Conservation (phyloP, 1,140 invertebrate species). For the Trialeurodes vaporariorum region DNA sequence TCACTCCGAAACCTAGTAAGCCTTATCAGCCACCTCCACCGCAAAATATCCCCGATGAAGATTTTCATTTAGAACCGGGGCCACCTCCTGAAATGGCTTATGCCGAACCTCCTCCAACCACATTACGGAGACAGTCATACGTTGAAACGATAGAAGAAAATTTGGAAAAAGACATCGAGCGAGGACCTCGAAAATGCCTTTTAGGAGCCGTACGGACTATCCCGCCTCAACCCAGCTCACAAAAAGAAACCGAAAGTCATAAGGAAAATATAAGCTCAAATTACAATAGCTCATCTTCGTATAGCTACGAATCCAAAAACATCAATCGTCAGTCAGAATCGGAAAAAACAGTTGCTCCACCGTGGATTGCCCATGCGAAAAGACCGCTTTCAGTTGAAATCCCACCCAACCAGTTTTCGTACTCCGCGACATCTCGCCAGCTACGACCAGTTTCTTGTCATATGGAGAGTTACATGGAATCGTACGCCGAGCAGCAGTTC, state of each 20-base stretch:
- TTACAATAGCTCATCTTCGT: conserved; percentile 31
- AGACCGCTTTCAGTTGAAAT: conserved; percentile 37
- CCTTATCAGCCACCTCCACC: conserved; percentile 20
- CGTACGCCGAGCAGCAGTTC: background rate
- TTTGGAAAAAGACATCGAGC: conserved; percentile 41
- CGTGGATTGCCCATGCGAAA: conserved; percentile 26
- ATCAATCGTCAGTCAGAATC: background rate
- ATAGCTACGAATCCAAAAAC: no score
- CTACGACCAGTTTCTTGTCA: background rate
- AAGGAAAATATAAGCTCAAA: conserved; percentile 41
- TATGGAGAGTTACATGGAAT: background rate
- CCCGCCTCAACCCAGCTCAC: conserved; percentile 32
- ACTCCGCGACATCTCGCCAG: background rate
- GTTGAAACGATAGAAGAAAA: conserved; percentile 45
- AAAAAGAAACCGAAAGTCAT: conserved; percentile 38
- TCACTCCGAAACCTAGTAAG: conserved; percentile 16
- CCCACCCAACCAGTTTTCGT: background rate
- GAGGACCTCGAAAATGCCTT: conserved; percentile 40
- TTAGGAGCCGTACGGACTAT: conserved; percentile 40
- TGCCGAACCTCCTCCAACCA: conserved; percentile 33
- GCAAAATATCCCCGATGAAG: conserved; percentile 32
- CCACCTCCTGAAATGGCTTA: conserved; percentile 51
- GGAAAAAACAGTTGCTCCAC: conserved; percentile 40
- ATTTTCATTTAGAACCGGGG: conserved; percentile 42
- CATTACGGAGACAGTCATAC: conserved; percentile 38